Evolutionary conservation across 2,113 vertebrate genomes (phyloP).

Genomic region (Sigmodon hispidus): DNA sequence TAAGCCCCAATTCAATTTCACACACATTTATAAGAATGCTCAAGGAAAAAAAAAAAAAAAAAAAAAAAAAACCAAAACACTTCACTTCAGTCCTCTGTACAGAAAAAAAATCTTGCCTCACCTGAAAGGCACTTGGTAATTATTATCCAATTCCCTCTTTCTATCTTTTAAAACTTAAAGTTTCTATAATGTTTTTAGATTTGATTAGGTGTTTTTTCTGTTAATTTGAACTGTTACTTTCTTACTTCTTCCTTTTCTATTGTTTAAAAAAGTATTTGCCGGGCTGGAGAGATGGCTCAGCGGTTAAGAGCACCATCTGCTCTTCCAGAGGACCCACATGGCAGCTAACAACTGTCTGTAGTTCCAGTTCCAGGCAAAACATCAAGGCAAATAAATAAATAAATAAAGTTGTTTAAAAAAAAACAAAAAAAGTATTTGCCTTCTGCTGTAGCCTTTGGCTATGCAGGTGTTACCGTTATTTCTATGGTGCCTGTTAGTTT

Average conservation of each 20-base stretch:
- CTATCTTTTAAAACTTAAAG: not conserved
- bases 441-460: slow-evolving; percentile 18
- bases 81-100: slow-evolving; percentile 19
- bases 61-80: not conserved
- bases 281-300: too few relatives aligned
- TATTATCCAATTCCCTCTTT: slow-evolving; percentile 30
- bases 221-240: slow-evolving; percentile 11
- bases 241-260: slow-evolving; percentile 30
- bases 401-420: too few relatives aligned
- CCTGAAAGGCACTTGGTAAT: slow-evolving; percentile 8
- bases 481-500: not conserved
- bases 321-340: too few relatives aligned
- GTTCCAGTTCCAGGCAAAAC: too few relatives aligned
- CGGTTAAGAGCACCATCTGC: too few relatives aligned
- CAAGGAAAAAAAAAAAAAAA: not conserved
- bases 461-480: slow-evolving; percentile 17
- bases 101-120: slow-evolving; percentile 30
- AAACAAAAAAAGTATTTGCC: slow-evolving; percentile 51
- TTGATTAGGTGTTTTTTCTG: not conserved
- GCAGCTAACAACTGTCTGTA: too few relatives aligned
- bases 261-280: slow-evolving; percentile 54
- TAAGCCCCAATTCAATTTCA: not conserved
- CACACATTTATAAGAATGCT: not conserved
- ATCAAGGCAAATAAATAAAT: too few relatives aligned
- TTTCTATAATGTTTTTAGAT: not conserved